phyloP scores from a whole-genome alignment of 2,888 invertebrate species.

The Dascillus cervinus region DNA sequence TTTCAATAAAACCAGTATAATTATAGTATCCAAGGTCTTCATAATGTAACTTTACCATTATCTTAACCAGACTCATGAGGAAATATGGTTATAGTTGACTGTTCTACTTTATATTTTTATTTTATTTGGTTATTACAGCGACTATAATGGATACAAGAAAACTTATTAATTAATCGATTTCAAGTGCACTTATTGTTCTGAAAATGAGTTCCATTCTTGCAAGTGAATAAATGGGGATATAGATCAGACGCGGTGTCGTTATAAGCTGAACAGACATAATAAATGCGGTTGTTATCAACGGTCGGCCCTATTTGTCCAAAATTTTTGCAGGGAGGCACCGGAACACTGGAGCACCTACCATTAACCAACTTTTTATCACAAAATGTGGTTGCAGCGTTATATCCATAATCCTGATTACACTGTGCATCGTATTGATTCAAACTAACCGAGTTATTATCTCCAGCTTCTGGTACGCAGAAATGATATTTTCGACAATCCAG shows the following conservation, averaged over 20 bases:
- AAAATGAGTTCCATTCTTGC: slow-evolving; percentile 1
- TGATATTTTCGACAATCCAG: slow-evolving; percentile 6
- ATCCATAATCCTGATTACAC: background rate
- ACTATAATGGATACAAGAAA: no score
- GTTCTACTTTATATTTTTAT: no score
- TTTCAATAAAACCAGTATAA: no score
- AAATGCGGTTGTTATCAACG: background rate
- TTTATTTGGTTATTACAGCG: no score
- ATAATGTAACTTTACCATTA: no score
- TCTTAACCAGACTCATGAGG: no score
- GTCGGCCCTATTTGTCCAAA: slow-evolving; percentile 1
- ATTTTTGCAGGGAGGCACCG: slow-evolving; percentile 1
- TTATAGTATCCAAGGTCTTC: no score
- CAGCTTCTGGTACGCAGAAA: slow-evolving; percentile 5
- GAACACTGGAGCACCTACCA: background rate
- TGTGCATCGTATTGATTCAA: background rate
- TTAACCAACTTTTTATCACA: slow-evolving; percentile 3
- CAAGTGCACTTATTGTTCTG: no score
- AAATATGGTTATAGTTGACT: no score
- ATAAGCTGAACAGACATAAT: slow-evolving; percentile 1
- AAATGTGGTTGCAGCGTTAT: slow-evolving; percentile 2
- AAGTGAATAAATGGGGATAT: slow-evolving; percentile 2
- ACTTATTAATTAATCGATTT: no score
- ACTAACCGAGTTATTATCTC: background rate
- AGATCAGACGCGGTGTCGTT: background rate